Evolutionary conservation across 2,113 vertebrate species (phyloP).

Genomic region (Athene cunicularia): DNA sequence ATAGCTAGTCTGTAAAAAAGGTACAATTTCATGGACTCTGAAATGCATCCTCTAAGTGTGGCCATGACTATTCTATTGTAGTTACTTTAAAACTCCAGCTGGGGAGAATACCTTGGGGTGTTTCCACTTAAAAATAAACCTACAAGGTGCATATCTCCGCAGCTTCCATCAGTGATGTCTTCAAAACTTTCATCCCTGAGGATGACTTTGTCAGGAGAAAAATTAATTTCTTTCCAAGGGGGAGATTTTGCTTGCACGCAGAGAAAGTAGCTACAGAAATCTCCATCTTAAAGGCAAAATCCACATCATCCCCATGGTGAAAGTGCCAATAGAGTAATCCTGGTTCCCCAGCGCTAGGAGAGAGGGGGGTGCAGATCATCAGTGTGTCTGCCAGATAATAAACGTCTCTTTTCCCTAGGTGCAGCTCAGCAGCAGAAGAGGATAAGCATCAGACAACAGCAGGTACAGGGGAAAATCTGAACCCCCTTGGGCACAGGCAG

Average conservation of each 20-base stretch:
- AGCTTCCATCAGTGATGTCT: not conserved
- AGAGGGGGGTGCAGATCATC: not conserved
- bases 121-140: not conserved
- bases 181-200: not conserved
- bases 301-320: too few relatives aligned
- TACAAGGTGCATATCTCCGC: not conserved
- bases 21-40: not conserved
- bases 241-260: too few relatives aligned
- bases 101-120: not conserved
- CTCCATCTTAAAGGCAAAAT: not conserved
- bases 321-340: not conserved
- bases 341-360: not conserved
- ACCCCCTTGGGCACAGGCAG: not conserved
- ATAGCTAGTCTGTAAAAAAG: not conserved
- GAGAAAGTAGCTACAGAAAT: not conserved
- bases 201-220: not conserved
- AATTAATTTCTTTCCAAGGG: not conserved
- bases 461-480: not conserved
- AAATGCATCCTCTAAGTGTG: too few relatives aligned
- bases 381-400: too few relatives aligned
- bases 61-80: not conserved
- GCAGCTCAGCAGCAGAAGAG: not conserved
- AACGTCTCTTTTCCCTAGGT: not conserved
- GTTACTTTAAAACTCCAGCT: not conserved
- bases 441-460: not conserved